Base-by-base conservation (phyloP, 1,140 invertebrate genomes). In the Phymastichus coffea region DNA sequence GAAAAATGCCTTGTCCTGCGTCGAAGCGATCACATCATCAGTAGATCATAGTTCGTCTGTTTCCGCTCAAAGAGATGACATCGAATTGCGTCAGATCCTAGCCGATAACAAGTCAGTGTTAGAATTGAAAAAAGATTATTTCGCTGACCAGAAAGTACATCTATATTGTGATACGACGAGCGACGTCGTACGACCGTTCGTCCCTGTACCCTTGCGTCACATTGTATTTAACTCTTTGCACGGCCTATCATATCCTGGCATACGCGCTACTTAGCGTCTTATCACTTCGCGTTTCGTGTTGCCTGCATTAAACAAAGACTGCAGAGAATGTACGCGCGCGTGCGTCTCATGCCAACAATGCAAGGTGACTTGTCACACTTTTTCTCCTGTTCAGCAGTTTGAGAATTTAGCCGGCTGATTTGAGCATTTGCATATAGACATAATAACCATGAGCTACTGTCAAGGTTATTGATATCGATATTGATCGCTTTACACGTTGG, bases 251-350 rank as follows among this genome's bases (percentile, higher is more conserved):
- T 67, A 72, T 44, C 70, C 66, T 10, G 61, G 70, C 15, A 35
- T 60, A 4, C 25, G 62, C 19, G 57, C 66, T 1, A 61, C 65
- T 2, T 41, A 37, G 8, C 63, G 62, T 28, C 35, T 71, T 4
- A 47, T 71, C 1, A 25, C 55, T 22, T 17, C 63, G 15, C 57
- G 65, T 4, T 74, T 64, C 56, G 62, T 70, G 1, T 73, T 66
- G 70, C 68, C 67, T 12, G 6, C 56, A n/a, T 67, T 77, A 15
- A 67, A 66, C 9, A 68, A 67, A 44, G 69, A 80, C 51, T 67
- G 67, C 46, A 58, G 58, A 28, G 43, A 63, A 10, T 77, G 69
- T 68, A 57, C 68, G 8, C 54, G 60, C 19, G 26, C 25, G 6
- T 72, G 72, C 49, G 44, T 66, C 20, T 19, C 51, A 6, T 77